Evolutionary conservation across 2,888 invertebrate species (phyloP).

Genomic region (Megamerina dolium): DNA sequence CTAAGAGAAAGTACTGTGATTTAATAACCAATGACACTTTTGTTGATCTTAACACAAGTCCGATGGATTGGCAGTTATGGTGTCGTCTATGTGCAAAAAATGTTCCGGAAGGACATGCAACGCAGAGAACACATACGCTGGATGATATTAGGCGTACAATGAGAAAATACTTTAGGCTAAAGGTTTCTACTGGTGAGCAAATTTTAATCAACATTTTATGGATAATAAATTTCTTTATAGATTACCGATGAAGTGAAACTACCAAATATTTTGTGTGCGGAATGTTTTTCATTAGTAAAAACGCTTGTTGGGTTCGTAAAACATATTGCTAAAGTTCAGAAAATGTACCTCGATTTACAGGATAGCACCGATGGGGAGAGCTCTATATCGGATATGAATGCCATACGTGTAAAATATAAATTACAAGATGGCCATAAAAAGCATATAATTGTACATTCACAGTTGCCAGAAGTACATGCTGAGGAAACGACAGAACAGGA

Average conservation of each 20-base stretch:
- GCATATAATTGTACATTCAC: neutral
- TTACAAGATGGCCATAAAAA: conserved; percentile 24
- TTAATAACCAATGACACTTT: too few species aligned
- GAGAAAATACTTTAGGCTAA: neutral
- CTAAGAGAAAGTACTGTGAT: too few species aligned
- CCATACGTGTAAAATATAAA: conserved; percentile 24
- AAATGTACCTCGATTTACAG: conserved; percentile 13
- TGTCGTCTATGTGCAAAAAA: conserved; percentile 21
- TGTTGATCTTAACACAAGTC: too few species aligned
- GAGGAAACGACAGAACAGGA: conserved; percentile 27
- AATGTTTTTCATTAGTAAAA: neutral
- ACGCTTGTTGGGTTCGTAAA: conserved; percentile 4
- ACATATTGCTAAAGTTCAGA: conserved; percentile 4
- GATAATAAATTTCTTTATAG: conserved; percentile 39
- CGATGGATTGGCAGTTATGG: conserved; percentile 19
- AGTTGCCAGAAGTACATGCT: conserved; percentile 25
- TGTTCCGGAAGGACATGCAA: conserved; percentile 27
- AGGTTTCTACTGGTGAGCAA: conserved; percentile 4
- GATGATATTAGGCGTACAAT: conserved; percentile 18
- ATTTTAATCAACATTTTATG: conserved; percentile 34
- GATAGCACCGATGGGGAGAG: conserved; percentile 27
- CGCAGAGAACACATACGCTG: conserved; percentile 31
- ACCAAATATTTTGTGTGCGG: conserved; percentile 31
- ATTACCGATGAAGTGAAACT: conserved; percentile 33
- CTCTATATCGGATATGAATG: conserved; percentile 7